These are phyloP conservation scores for Papilio helenus DNA, from an alignment of 1,140 invertebrate species.

Conservation along the genomic window DNA sequence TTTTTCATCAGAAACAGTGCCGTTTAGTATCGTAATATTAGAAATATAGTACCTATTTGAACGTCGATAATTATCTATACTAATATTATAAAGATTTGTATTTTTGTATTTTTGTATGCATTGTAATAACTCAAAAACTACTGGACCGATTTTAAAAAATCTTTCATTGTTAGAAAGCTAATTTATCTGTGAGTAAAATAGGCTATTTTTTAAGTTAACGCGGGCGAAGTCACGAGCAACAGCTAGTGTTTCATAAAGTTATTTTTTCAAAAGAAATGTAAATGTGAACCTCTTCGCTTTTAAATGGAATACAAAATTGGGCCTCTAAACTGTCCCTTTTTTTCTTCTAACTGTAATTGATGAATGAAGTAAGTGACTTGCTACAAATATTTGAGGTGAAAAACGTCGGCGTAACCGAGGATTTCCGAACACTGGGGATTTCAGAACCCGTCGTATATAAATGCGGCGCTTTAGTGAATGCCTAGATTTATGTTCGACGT, in stretches of 20 bases:
- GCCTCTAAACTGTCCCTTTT: background rate
- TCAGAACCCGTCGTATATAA: conserved; percentile 2
- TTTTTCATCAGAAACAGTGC: background rate
- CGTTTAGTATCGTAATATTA: background rate
- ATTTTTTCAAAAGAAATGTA: background rate
- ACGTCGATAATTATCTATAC: no score
- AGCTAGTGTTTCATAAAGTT: background rate
- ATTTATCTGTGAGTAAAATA: no score
- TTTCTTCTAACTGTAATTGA: background rate
- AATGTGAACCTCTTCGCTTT: background rate
- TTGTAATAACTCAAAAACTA: no score
- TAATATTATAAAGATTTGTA: no score
- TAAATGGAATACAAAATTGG: background rate
- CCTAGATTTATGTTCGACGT: conserved; percentile 34
- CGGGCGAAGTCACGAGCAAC: no score
- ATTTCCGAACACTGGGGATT: conserved; percentile 14
- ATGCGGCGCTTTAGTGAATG: conserved; percentile 34
- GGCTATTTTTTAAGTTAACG: no score
- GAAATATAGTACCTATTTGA: no score
- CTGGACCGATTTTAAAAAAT: no score
- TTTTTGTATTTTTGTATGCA: no score
- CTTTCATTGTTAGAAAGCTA: no score
- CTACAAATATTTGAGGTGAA: conserved; percentile 9
- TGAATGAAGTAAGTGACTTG: background rate
- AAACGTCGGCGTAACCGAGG: background rate